Conservation (phyloP, 2,113 vertebrate genomes). For the Crotalus tigris region DNA sequence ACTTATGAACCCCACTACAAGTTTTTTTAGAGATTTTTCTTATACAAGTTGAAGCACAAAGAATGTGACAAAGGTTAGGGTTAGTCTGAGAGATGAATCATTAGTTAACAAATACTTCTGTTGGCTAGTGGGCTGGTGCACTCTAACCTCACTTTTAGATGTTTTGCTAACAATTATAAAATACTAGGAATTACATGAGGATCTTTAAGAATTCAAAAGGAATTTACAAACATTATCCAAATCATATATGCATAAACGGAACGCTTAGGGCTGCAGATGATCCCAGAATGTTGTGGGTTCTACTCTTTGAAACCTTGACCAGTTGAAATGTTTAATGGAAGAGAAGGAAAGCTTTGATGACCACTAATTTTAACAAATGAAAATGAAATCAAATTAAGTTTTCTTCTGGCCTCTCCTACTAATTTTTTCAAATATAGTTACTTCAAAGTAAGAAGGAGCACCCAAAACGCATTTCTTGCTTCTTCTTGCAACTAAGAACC, state of each 20-base stretch:
- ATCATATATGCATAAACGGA: no score
- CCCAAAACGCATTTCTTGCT: background rate
- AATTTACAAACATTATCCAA: background rate
- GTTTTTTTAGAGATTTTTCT: background rate
- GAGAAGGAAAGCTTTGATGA: background rate
- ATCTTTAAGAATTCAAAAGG: background rate
- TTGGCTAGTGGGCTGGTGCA: background rate
- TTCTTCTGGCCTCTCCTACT: background rate
- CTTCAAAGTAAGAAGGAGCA: background rate
- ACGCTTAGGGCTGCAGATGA: no score
- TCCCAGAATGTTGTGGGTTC: no score
- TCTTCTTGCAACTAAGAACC: background rate
- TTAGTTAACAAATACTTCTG: background rate
- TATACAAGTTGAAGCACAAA: accelerated
- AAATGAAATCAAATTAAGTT: background rate
- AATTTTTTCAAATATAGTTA: background rate
- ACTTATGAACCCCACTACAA: background rate
- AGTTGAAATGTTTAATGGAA: no score
- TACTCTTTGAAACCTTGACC: no score
- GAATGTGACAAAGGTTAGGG: background rate
- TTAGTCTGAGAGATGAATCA: background rate
- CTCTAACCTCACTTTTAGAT: background rate
- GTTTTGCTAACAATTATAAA: background rate
- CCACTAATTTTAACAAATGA: background rate
- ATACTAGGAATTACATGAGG: background rate